Evolutionary conservation across 2,888 invertebrate genomes (phyloP), one percentile per base, ranked within the genome.

Genomic region (Sinodicranocentrus sp.): DNA sequence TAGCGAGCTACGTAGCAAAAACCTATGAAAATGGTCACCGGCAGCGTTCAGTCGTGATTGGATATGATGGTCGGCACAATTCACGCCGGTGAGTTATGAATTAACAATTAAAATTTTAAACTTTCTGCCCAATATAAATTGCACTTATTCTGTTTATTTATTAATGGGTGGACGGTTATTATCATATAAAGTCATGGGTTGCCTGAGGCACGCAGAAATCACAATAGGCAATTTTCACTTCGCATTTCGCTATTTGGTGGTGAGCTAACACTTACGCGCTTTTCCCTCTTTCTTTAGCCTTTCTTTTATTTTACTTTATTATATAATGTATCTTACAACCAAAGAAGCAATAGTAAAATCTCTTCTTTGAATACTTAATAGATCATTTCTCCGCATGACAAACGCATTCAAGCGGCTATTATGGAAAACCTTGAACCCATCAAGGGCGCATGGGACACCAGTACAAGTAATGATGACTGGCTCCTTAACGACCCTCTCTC

Each of bases 301-400:
- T n/a, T 6, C n/a, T n/a, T n/a, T n/a, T n/a, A n/a, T n/a, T n/a
- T n/a, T n/a, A n/a, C n/a, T n/a, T n/a, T n/a, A n/a, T n/a, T n/a
- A n/a, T n/a, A n/a, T n/a, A n/a, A n/a, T n/a, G n/a, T n/a, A n/a
- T n/a, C n/a, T n/a, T n/a, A n/a, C n/a, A n/a, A n/a, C n/a, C n/a
- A n/a, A n/a, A n/a, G n/a, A n/a, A n/a, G n/a, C n/a, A n/a, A n/a
- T n/a, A n/a, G n/a, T 33, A 33, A 33, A 33, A 33, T 33, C 10
- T 3, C 33, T 33, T 33, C 10, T 33, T 33, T 33, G 33, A 33
- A 33, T 33, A 10, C 33, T 33, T 3, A 33, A 33, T 33, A 99
- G 93, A 98, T 99, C 85, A 95, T 97, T 84, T 91, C 96, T 0
- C 99, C 99, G 0, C 95, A 95, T 87, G 99, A 99, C 90, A 94